Percentiles rank a stretch among this genome's conserved stretches.
These are phyloP conservation scores for Imbricaverruca yamaguchii DNA, from an alignment of 2,888 invertebrate species.

Conservation along the genomic window DNA sequence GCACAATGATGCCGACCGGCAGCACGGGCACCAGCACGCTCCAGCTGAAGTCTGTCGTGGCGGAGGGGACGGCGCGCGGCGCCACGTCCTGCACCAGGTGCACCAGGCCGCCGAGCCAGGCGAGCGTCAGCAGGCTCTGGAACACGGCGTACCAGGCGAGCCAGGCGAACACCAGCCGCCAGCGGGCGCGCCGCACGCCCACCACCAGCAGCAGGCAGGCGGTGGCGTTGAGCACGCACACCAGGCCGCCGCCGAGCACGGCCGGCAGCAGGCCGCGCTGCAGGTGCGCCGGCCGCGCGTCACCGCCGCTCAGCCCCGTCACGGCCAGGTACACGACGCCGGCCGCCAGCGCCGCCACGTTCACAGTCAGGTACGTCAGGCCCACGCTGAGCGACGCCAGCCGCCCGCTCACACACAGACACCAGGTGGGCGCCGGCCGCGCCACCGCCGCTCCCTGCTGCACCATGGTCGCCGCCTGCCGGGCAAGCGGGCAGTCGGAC, in stretches of 20 bases:
- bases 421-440: background rate
- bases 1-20: constrained; percentile 14
- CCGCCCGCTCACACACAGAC: background rate
- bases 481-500: too few relatives aligned
- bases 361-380: background rate
- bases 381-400: background rate
- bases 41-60: background rate
- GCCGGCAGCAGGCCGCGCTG: background rate
- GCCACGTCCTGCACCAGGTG: background rate
- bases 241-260: background rate
- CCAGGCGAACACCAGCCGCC: constrained; percentile 4
- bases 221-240: background rate
- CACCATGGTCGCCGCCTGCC: too few relatives aligned
- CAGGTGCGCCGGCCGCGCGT: background rate
- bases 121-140: background rate
- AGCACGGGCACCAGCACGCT: background rate
- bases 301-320: background rate
- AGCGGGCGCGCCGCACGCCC: background rate
- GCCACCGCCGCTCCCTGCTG: too few relatives aligned
- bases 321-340: background rate
- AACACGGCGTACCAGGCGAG: constrained; percentile 14
- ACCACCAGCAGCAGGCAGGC: constrained; percentile 1
- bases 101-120: constrained; percentile 1
- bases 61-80: background rate
- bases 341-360: background rate